Conservation (phyloP, 1,140 invertebrate genomes). For the Saccostrea glomerata region DNA sequence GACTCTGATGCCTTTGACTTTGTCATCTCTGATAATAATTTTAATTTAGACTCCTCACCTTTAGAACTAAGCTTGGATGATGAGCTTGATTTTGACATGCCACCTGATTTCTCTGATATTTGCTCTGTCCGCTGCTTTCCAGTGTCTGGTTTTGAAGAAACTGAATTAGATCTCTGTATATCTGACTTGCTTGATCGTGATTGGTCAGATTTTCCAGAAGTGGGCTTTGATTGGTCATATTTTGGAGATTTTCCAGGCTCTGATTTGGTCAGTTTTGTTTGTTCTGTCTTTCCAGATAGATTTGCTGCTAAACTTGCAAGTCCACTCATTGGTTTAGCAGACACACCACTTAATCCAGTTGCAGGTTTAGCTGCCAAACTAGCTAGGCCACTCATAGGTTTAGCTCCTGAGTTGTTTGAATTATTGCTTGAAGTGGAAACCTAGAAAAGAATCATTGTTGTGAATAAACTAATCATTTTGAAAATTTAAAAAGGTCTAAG, state of each 20-base stretch:
- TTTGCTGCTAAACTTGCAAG: constrained; percentile 79
- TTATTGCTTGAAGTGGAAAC: constrained; percentile 55
- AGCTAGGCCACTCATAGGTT: constrained; percentile 78
- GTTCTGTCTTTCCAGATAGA: constrained; percentile 74
- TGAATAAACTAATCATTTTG: not conserved
- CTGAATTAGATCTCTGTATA: constrained; percentile 6
- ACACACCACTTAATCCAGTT: constrained; percentile 40
- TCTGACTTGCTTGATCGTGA: constrained; percentile 43
- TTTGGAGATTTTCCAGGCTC: constrained; percentile 57
- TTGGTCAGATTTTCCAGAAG: constrained; percentile 51
- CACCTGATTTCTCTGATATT: not conserved
- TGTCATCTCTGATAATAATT: constrained; percentile 41
- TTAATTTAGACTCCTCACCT: constrained; percentile 44
- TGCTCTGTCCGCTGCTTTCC: not conserved
- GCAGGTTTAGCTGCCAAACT: constrained; percentile 78
- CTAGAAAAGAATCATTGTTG: constrained; percentile 41
- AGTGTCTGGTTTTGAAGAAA: not conserved
- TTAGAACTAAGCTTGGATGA: constrained; percentile 49
- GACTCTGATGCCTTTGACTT: constrained; percentile 44
- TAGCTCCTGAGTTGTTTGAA: constrained; percentile 61
- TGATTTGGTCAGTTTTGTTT: constrained; percentile 60
- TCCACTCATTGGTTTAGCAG: constrained; percentile 76
- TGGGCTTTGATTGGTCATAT: constrained; percentile 57
- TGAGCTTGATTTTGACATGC: not conserved
- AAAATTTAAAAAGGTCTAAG: not conserved